Base-by-base conservation (phyloP, 2,888 invertebrate genomes). In the Beris chalybata region DNA sequence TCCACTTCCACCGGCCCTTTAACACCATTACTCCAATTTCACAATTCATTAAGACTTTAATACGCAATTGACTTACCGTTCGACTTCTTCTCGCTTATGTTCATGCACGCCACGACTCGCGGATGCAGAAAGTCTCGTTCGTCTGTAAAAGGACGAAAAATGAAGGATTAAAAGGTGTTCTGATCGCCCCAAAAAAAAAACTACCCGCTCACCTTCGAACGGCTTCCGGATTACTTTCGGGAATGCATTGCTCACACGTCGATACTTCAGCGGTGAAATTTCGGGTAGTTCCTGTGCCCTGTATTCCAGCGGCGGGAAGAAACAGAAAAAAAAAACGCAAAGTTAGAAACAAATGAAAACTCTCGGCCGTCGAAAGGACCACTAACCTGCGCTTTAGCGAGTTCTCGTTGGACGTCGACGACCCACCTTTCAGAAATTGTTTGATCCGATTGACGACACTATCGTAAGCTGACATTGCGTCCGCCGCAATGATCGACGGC, bases 191-290 rank as follows among this genome's bases (percentile, higher is more conserved):
- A n/a, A n/a, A n/a, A n/a, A n/a, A 38, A 5, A 38, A 38, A 9
- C 38, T 4, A 38, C 38, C 38, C 9, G 64, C 53, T 67, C 67
- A 74, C 73, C 77, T 72, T 77, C 77, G 57, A 74, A 69, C 29
- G 73, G 69, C 56, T 73, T 73, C 47, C 72, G 70, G 53, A 75
- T 76, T 67, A 75, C 70, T 71, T 75, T 74, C 9, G 75, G 75
- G 70, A 76, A 76, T 48, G 72, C 73, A 68, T 74, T 74, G 7
- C 74, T 75, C 32, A 77, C 75, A 53, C 74, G 75, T 13, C 76
- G 73, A 67, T 77, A 74, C 70, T 79, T 79, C 65, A 73, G 71
- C 29, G 71, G 71, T 7, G 73, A 72, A 52, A 71, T 71, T n/a
- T 71, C 71, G 50, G 72, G 70, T 48, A 73, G 72, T 6, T 70